Evolutionary conservation across 2,113 vertebrate species (phyloP), one percentile per base, ranked within the genome.

Genomic region (Galbula dea): DNA sequence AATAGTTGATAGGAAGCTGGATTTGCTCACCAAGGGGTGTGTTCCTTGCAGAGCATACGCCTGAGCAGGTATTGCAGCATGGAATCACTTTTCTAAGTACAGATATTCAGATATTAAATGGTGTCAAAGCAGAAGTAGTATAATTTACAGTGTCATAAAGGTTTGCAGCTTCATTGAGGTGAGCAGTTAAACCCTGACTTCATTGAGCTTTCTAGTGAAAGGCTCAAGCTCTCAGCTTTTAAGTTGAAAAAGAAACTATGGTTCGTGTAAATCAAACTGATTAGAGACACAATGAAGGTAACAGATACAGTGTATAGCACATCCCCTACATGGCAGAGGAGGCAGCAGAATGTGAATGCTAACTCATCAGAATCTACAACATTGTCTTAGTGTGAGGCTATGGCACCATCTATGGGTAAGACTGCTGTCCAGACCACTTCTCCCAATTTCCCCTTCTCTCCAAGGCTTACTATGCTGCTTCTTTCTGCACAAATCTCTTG

Each of bases 401-500:
- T 58, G 86, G 86, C 93, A 88, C 93, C 94, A 69, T 34, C 93
- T 92, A 54, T 3, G 4, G 89, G 93, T 23, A 29, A 51, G 3
- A 23, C 2, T 12, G 27, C 41, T 18, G 27, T 9, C 23, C 45
- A 11, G 57, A 11, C 29, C 2, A 1, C 41, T 12, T 3, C 10
- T 29, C 26, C 37, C 46, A 0, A 0, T 2, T 75, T 6, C 19
- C 20, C 39, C 15, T 13, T 46, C 26, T n/a, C 57, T 37, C 6
- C 1, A 5, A 21, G 30, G 43, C 14, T 34, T 34, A 11, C 8
- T 43, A 43, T 15, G 15, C 41, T 54, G 52, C 52, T 23, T 66
- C 54, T n/a, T 12, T 55, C 55, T 24, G 18, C 49, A 23, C 36
- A 82, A 23, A 45, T 32, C 29, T 6, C 24, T 12, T n/a, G 15